Evolutionary conservation across 2,113 vertebrate genomes (phyloP), one percentile per base, ranked within the genome.

Genomic region (Balaenoptera acutorostrata): DNA sequence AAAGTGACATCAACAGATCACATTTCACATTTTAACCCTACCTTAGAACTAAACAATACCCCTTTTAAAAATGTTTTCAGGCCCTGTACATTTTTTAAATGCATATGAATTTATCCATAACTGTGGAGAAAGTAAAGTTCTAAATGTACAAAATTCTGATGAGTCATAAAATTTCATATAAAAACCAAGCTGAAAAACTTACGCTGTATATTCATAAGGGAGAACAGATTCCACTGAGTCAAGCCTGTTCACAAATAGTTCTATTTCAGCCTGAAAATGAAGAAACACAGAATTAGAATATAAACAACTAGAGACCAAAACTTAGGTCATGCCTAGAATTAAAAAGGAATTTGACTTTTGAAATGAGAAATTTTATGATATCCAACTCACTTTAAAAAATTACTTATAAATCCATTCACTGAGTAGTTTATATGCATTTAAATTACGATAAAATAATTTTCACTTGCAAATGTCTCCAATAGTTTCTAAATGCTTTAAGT

Each of bases 181-280:
- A 59, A 81, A 96, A 80, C 12, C 5, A 93, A 91, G 57, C 4
- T 23, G 6, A 14, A 71, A 97, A 25, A 93, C 99, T 99, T 98
- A 99, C 99, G 99, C 99, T 41, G 99, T 99, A 96, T 99, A 99
- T 97, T 99, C 99, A 0, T 99, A 99, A 75, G 99, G 99, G 95
- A 99, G 99, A 89, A 99, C 99, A n/a, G 99, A 99, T 97, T 99
- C 99, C 81, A 99, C 99, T 0, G 99, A 99, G 98, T 99, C 99
- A 97, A 99, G 98, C n/a, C 99, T 99, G 97, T 99, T 99, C 93
- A 99, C 99, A 97, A 99, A 99, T 36, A 99, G 98, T 97, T 99
- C 99, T 81, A 99, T 99, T 23, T 88, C 90, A 94, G 98, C 98
- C 99, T 99, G 98, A 72, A 98, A 98, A 78, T 95, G 59, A 88